Percentiles rank a stretch among this genome's conserved stretches.
Evolutionary conservation across 2,888 invertebrate species (phyloP).

Genomic region (Nephrotoma appendiculata): DNA sequence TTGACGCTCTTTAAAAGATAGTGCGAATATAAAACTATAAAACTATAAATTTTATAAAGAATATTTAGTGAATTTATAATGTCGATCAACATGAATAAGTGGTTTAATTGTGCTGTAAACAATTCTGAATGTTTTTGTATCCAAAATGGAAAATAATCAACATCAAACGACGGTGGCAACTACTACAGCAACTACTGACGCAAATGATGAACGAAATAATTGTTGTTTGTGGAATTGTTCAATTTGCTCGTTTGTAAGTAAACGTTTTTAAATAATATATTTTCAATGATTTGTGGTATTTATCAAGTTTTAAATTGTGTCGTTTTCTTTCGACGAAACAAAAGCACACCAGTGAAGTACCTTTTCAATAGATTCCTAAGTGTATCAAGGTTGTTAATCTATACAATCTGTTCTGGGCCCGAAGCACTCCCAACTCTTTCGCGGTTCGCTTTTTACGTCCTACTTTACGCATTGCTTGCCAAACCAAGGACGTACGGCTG

Average conservation of each 20-base stretch:
- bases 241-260: constrained; percentile 14
- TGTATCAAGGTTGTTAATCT: too few relatives aligned
- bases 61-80: neutral
- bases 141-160: neutral
- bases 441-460: too few relatives aligned
- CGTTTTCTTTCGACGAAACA: too few relatives aligned
- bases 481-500: too few relatives aligned
- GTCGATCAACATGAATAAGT: neutral
- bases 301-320: too few relatives aligned
- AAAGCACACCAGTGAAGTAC: too few relatives aligned
- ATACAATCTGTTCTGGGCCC: too few relatives aligned
- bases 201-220: constrained; percentile 7
- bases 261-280: neutral
- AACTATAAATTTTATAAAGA: neutral
- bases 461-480: too few relatives aligned
- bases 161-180: neutral
- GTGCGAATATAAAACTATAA: neutral
- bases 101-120: neutral
- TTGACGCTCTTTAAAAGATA: neutral
- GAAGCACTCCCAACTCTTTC: too few relatives aligned
- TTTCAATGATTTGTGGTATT: neutral
- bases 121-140: neutral
- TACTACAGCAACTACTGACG: neutral
- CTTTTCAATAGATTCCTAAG: too few relatives aligned
- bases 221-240: constrained; percentile 11